Base-by-base conservation (phyloP, 2,888 invertebrate genomes). In the Ditylenchus weischeri region DNA sequence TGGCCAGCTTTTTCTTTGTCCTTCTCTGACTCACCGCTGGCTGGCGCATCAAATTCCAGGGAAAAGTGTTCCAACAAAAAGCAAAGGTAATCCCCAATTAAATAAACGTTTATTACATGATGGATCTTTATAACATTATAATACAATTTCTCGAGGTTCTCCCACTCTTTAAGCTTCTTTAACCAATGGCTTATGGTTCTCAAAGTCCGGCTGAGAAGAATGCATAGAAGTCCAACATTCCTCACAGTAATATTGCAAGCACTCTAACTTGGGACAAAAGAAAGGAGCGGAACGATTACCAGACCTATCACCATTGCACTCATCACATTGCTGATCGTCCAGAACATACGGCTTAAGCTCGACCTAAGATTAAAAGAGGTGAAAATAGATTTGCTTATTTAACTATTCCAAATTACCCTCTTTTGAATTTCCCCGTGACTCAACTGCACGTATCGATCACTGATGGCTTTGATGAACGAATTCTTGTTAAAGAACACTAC, bases 271-370 rank as follows among this genome's bases (percentile, higher is more conserved):
- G 81, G 96, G 95, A 88, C 96, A 98, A 87, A 98, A 98, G 88
- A 95, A 98, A 35, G 96, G 96, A 75, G 96, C 96, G 86, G 95
- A 96, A 86, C 96, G 95, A 77, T 59, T 59, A 23, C 15, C 35
- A 35, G 19, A 54, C 23, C 93, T 89, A 69, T 92, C 91, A 75
- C 98, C 98, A 83, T 93, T 93, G 86, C 98, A 98, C 86, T 98
- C 96, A 86, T 98, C 96, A 85, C 98, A 98, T 91, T 95, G 92
- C 88, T 98, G 98, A 86, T 98, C 98, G 86, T 98, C 98, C 84
- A 98, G 88, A 75, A 98, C 95, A 86, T 98, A 98, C 73, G 98
- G 98, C 87, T 98, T 98, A 80, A 94, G 92, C 87, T 91, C 90
- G 74, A 88, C 89, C 89, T 89, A 79, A 23, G 70, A 67, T 57